Conservation (phyloP, 2,113 vertebrate species). For the Potamarius usumacintae region DNA sequence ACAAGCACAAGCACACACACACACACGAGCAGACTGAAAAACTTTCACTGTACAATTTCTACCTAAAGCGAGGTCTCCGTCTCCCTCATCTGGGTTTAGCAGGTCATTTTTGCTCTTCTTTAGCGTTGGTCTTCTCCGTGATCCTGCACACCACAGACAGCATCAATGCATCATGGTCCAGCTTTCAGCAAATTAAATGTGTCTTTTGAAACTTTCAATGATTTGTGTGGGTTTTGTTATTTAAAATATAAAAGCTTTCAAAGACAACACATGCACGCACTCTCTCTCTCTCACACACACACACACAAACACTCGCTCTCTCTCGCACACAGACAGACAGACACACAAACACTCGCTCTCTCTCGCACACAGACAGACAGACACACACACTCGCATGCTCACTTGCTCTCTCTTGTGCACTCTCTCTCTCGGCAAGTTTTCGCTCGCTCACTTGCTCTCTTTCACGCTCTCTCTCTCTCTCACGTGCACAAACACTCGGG, state of each 20-base stretch:
- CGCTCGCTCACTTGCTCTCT: no score
- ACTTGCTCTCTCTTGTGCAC: no score
- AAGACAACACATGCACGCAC: no score
- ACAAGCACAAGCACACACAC: not conserved
- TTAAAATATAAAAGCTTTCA: not conserved
- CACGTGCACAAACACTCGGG: no score
- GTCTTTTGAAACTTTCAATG: not conserved
- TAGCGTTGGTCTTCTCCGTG: constrained; percentile 84
- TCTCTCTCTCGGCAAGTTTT: no score
- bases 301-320: no score
- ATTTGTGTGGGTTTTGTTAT: not conserved
- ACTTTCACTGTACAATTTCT: not conserved
- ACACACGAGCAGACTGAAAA: not conserved
- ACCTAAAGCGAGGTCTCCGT: constrained; percentile 84
- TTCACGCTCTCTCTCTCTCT: no score
- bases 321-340: no score
- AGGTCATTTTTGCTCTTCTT: constrained; percentile 91
- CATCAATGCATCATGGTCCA: not conserved
- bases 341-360: no score
- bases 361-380: no score
- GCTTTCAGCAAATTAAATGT: not conserved
- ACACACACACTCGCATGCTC: no score
- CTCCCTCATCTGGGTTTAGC: constrained; percentile 86
- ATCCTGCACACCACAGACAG: constrained; percentile 58
- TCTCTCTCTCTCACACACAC: no score